Evolutionary conservation across 2,113 vertebrate genomes (phyloP).

Genomic region (Cinclus cinclus): DNA sequence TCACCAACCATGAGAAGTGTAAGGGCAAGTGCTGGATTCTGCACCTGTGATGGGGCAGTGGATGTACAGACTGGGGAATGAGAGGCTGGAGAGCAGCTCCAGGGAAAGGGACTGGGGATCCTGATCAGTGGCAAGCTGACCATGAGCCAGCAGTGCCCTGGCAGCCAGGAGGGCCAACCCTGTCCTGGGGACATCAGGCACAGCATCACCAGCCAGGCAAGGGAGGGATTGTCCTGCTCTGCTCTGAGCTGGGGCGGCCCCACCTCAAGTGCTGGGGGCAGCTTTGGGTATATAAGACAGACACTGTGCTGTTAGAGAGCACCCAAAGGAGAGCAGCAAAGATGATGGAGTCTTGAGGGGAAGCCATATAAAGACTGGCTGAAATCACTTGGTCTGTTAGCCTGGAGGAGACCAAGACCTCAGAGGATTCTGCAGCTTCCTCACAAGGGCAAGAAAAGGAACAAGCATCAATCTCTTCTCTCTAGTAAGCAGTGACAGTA

Average conservation of each 20-base stretch:
- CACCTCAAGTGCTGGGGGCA: fast-evolving
- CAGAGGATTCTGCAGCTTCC: neutral
- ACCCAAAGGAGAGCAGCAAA: neutral
- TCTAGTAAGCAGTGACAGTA: neutral
- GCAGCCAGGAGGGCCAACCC: neutral
- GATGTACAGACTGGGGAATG: neutral
- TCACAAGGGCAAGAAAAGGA: neutral
- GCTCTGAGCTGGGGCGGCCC: fast-evolving
- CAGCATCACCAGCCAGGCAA: fast-evolving
- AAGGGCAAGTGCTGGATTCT: neutral
- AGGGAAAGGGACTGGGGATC: neutral
- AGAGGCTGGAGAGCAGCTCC: fast-evolving
- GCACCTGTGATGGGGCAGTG: neutral
- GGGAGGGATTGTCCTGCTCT: neutral
- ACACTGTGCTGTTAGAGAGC: neutral
- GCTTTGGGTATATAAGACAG: neutral
- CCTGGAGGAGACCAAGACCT: neutral
- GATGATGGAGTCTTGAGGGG: neutral
- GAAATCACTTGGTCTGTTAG: neutral
- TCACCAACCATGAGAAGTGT: neutral
- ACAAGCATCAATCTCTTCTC: neutral
- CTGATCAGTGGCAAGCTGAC: fast-evolving
- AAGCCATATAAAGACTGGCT: neutral
- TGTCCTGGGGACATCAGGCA: neutral
- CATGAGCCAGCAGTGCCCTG: neutral